Base-by-base conservation (phyloP, 2,113 vertebrate genomes). In the Heterotilapia buettikoferi region DNA sequence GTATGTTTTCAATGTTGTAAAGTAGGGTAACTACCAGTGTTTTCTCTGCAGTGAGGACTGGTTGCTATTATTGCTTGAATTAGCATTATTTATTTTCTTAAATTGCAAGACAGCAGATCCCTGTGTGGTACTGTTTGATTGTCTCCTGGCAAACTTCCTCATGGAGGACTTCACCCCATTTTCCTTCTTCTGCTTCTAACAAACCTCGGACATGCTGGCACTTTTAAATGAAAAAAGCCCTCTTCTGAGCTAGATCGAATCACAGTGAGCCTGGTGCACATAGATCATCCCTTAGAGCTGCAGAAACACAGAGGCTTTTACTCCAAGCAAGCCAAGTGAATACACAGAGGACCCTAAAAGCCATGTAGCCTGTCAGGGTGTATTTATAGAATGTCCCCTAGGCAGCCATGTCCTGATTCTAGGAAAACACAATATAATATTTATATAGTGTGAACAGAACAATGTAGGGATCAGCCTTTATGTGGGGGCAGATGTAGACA, bases 311-410 rank as follows among this genome's bases (percentile, higher is more conserved):
- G n/a, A 90, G 88, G 90, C 91, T 94, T 94, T 93, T 90, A 89
- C 92, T 92, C 90, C 45, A 10, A 89, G 91, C 91, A 88, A 91
- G 90, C 85, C 76, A 14, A 88, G 88, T 61, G 80, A 93, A 92
- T 88, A 86, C 93, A 87, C 94, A 57, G 88, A 90, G 92, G 90
- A 85, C 89, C 80, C 82, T 91, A 92, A 96, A 94, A 94, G 92
- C 92, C 91, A 93, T 95, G 95, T 95, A 88, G 92, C 90, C 91
- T 94, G 94, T 95, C 94, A 93, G 93, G 63, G 87, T 88, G 85
- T 95, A 95, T 96, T 96, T 95, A 95, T 96, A 95, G 95, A 95
- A 92, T 21, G 86, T 96, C 94, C 95, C 94, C 82, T 6, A 91
- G 94, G 91, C 94, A 79, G 87, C 88, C 80, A 82, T 95, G 95